Evolutionary conservation across 2,113 vertebrate species (phyloP).

Genomic region (Onychorhynchus coronatus): DNA sequence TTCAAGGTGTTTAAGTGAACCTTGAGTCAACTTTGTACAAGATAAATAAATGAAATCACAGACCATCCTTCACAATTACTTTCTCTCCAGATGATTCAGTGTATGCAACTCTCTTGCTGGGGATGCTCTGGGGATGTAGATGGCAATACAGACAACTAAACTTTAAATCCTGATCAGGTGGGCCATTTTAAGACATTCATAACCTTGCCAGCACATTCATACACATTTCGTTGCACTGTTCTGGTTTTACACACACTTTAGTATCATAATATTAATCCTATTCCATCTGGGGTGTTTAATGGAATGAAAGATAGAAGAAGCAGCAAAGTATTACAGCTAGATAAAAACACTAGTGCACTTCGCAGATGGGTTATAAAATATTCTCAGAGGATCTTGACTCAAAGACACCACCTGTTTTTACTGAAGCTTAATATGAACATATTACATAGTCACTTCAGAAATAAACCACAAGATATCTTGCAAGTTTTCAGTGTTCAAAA

Average conservation of each 20-base stretch:
- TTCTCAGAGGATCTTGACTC: conserved; percentile 18
- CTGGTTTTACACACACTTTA: conserved; percentile 12
- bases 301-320: conserved; percentile 20
- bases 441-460: background rate
- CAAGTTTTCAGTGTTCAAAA: background rate
- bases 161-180: background rate
- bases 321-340: background rate
- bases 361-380: conserved; percentile 23
- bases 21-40: background rate
- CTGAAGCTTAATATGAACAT: background rate
- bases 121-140: background rate
- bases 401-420: conserved; percentile 3
- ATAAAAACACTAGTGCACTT: conserved; percentile 2
- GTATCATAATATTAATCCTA: conserved; percentile 10
- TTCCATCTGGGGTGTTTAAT: conserved; percentile 40
- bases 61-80: background rate
- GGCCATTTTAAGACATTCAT: background rate
- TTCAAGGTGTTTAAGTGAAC: background rate
- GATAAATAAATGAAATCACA: background rate
- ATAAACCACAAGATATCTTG: background rate
- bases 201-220: background rate
- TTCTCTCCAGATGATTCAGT: background rate
- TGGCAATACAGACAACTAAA: background rate
- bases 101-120: background rate
- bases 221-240: background rate